A percentile compares a stretch with the other conserved stretches of the same genome.
Conservation (phyloP, 2,113 vertebrate species). For the Trichechus manatus region DNA sequence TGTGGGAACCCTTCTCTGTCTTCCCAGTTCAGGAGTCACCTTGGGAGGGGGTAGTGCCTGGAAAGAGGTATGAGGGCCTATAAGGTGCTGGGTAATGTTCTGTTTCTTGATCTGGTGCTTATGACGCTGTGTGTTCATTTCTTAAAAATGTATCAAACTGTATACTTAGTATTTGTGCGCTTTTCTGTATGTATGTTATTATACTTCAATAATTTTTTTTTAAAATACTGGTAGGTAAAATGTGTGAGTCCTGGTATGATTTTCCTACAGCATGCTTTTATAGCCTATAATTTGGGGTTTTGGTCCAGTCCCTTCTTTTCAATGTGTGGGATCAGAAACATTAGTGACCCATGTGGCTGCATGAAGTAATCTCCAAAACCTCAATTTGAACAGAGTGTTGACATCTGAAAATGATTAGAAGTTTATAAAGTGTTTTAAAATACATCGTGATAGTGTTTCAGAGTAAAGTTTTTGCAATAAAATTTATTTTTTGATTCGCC, state of each 20-base stretch:
- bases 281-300: slow-evolving; percentile 61
- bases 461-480: background rate
- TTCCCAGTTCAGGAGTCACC: background rate
- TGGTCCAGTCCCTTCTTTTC: slow-evolving; percentile 40
- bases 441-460: slow-evolving; percentile 1
- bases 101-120: background rate
- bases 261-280: slow-evolving; percentile 25
- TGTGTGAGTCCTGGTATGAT: slow-evolving; percentile 57
- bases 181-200: slow-evolving; percentile 27
- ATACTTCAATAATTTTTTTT: background rate
- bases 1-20: background rate
- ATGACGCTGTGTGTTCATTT: background rate
- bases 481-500: background rate
- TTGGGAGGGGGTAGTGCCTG: background rate
- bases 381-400: slow-evolving; percentile 17
- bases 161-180: background rate
- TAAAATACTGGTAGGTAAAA: background rate
- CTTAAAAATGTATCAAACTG: background rate
- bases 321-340: background rate
- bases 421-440: slow-evolving; percentile 45
- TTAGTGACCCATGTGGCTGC: background rate
- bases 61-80: background rate
- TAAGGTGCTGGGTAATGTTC: background rate
- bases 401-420: slow-evolving; percentile 10
- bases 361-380: slow-evolving; percentile 9